Evolutionary conservation across 2,888 invertebrate species (phyloP).

Genomic region (Lasioglossum lativentre): DNA sequence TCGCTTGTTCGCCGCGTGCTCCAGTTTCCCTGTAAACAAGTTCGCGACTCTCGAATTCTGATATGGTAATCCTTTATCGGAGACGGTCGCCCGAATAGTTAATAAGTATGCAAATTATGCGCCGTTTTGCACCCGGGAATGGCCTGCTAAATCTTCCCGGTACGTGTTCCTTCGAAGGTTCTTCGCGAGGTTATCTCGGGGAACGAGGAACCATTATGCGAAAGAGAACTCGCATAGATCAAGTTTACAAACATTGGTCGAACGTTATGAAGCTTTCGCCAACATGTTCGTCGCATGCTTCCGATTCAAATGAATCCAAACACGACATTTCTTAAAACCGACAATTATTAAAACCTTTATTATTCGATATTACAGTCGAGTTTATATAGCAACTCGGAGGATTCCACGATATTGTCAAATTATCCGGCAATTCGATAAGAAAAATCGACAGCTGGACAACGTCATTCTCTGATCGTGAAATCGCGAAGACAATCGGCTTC

Average conservation of each 20-base stretch:
- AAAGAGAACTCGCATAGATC: neutral
- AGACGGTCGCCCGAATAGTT: neutral
- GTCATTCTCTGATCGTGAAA: constrained; percentile 30
- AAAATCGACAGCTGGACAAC: neutral
- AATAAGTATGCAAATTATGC: neutral
- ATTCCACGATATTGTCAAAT: neutral
- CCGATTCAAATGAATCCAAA: neutral
- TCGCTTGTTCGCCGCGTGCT: neutral
- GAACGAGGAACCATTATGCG: neutral
- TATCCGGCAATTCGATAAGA: neutral
- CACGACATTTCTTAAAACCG: neutral
- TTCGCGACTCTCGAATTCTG: neutral
- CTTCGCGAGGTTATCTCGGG: neutral
- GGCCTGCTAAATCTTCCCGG: neutral
- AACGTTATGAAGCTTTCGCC: neutral
- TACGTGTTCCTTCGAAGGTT: neutral
- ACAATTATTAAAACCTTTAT: too few relatives aligned
- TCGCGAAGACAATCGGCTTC: constrained; percentile 48
- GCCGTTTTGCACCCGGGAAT: neutral
- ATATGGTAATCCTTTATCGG: neutral
- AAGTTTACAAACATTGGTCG: neutral
- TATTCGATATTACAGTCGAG: too few relatives aligned
- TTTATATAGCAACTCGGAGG: too few relatives aligned
- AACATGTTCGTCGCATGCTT: neutral
- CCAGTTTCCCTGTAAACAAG: constrained; percentile 3